These are phyloP conservation scores for Uropsilus gracilis DNA, from an alignment of 2,113 vertebrate species.

Conservation along the genomic window DNA sequence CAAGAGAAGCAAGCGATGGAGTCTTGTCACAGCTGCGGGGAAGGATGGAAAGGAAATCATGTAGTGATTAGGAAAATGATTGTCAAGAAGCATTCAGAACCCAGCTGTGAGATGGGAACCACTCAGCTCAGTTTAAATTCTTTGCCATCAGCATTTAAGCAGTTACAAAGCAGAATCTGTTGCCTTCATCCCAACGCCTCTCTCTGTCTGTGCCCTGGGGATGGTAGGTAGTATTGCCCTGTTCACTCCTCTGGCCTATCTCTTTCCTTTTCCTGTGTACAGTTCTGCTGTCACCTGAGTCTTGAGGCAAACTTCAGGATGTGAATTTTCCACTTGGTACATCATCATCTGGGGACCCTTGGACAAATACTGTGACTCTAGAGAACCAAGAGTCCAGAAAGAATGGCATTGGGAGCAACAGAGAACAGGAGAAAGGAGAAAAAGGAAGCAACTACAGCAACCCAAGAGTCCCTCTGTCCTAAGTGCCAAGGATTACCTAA, in stretches of 20 bases:
- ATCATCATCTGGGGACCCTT: neutral
- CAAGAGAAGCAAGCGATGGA: neutral
- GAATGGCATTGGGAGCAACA: neutral
- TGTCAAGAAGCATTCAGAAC: constrained; percentile 68
- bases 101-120: constrained; percentile 61
- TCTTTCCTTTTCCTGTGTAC: neutral
- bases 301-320: neutral
- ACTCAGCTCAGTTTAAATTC: constrained; percentile 15
- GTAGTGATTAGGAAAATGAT: constrained; percentile 54
- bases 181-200: neutral
- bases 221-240: too few relatives aligned
- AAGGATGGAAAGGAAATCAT: constrained; percentile 53
- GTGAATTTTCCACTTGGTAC: neutral
- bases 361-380: neutral
- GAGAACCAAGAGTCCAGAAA: neutral
- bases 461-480: neutral
- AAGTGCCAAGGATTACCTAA: neutral
- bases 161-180: neutral
- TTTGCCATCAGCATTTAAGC: constrained; percentile 18
- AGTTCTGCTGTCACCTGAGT: neutral
- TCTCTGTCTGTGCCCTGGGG: neutral
- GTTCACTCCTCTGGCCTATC: neutral
- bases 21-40: constrained; percentile 54
- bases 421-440: neutral
- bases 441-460: neutral